Evolutionary conservation across 2,888 invertebrate species (phyloP).

Genomic region (Xanthia icteritia): DNA sequence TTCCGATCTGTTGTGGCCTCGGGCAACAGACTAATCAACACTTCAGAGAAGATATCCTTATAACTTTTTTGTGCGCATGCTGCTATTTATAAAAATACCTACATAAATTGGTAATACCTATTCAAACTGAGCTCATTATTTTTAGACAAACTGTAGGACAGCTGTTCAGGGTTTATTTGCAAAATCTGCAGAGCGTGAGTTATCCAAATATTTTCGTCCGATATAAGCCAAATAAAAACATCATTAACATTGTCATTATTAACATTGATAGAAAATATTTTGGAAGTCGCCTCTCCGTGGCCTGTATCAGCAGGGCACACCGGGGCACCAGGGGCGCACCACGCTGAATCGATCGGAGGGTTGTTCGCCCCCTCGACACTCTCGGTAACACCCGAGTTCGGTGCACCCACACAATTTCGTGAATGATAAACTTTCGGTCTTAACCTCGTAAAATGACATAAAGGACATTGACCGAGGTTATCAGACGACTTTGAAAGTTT

Average conservation of each 20-base stretch:
- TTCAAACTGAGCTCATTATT: no score
- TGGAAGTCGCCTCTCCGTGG: background rate
- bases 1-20: background rate
- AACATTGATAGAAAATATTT: constrained; percentile 7
- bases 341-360: constrained; percentile 78
- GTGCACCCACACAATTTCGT: constrained; percentile 58
- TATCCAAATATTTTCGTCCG: background rate
- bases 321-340: constrained; percentile 58
- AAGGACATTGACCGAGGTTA: constrained; percentile 77
- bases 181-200: background rate
- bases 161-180: background rate
- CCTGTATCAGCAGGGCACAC: constrained; percentile 19
- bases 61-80: background rate
- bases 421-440: constrained; percentile 59
- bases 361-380: constrained; percentile 56
- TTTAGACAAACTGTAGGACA: no score
- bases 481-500: constrained; percentile 78
- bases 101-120: background rate
- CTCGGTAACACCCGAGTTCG: constrained; percentile 51
- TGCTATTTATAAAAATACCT: background rate
- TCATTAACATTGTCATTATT: background rate
- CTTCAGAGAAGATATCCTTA: background rate
- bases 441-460: constrained; percentile 66
- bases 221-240: background rate
- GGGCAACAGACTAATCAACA: background rate